Evolutionary conservation across 2,888 invertebrate genomes (phyloP), one percentile per base, ranked within the genome.

Genomic region (Junonia oenone): DNA sequence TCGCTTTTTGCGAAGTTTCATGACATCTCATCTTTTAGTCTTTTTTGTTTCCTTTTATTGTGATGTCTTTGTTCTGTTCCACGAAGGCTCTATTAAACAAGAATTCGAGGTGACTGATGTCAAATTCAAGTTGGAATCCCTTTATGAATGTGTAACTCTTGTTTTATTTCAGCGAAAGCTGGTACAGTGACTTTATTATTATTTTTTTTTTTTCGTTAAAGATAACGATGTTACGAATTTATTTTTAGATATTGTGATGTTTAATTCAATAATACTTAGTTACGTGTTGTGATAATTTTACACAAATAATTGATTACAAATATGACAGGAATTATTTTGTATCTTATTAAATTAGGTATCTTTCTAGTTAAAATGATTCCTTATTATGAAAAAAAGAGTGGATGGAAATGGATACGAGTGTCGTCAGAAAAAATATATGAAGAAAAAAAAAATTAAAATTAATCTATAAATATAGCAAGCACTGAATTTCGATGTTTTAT

Each of bases 401-500:
- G 59, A 62, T 62, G 62, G 56, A 57, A 56, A 51, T 31, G 52
- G 45, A 37, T 31, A 45, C 17, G 47, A 56, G 55, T 37, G 19
- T 19, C 26, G 35, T 59, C 52, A 55, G 51, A 60, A 60, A 63
- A 70, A 71, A 69, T 71, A 73, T 73, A 63, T 58, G n/a, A n/a
- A n/a, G n/a, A 37, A 37, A 50, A 48, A 43, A 52, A 51, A 52
- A 48, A 48, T 55, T 67, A 75, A 76, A 77, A 75, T 66, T 67
- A 79, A 73, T 77, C 71, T 80, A 77, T 77, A 73, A 76, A 68
- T 66, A 81, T 84, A 83, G 81, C 72, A 78, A 83, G 88, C 88
- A 88, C 87, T 87, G 87, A 87, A 83, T 81, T 86, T 86, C 78
- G 81, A 87, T 86, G 85, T 87, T 85, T 80, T 84, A 81, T 78